Evolutionary conservation across 2,113 vertebrate genomes (phyloP).

Genomic region (Micronisus gabar): DNA sequence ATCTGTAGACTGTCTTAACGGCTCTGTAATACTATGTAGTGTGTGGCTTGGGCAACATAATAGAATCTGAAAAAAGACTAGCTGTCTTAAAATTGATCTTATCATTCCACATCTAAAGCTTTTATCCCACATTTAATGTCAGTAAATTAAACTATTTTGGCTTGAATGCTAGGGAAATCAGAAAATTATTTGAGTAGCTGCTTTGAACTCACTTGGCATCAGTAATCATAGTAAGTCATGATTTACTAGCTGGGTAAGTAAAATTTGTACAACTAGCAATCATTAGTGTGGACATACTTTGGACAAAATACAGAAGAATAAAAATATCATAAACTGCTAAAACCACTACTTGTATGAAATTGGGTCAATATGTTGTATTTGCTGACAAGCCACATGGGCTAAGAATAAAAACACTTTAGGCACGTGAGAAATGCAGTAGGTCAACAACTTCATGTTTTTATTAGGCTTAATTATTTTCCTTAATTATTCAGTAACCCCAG

Average conservation of each 20-base stretch:
- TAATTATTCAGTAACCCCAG: background rate
- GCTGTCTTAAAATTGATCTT: background rate
- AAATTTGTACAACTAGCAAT: background rate
- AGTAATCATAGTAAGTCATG: background rate
- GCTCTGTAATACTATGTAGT: background rate
- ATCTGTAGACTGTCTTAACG: background rate
- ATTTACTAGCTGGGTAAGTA: background rate
- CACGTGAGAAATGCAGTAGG: background rate
- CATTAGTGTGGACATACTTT: background rate
- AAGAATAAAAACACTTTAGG: background rate
- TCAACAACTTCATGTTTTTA: background rate
- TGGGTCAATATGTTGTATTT: background rate
- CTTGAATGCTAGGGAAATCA: background rate
- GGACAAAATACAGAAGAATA: background rate
- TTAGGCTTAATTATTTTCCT: background rate
- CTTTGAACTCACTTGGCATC: background rate
- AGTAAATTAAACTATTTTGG: background rate
- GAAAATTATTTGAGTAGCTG: background rate
- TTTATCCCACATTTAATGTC: background rate
- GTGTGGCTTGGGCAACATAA: background rate
- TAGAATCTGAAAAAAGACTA: background rate
- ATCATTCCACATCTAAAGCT: background rate
- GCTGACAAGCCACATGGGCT: background rate
- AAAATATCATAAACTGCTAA: background rate
- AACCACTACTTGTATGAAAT: accelerated